Base-by-base conservation (phyloP, 1,140 invertebrate species). In the Rhysida immarginata region DNA sequence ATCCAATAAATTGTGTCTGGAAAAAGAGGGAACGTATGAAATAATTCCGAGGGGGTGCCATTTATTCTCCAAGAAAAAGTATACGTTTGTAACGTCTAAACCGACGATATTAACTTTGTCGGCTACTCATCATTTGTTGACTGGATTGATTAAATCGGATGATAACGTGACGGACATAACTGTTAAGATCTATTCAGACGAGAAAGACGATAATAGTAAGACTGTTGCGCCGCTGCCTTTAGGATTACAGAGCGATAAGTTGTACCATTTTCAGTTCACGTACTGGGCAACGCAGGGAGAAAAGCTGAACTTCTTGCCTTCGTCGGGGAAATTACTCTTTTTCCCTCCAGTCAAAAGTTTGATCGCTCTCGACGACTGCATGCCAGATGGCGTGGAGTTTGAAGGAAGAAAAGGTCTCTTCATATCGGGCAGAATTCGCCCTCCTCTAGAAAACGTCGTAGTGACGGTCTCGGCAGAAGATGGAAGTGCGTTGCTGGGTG, bases 1-100 rank as follows among this genome's bases (percentile, higher is more conserved):
- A 13, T 76, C 74, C 35, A 76, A 74, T 0, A 71, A 70, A 29
- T 73, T 81, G 61, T 91, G 88, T 65, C 70, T 91, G 0, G 73
- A 79, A 2, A 69, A 73, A 57, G 66, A 77, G 27, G 85, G 82
- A n/a, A 68, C 71, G 45, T 95, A 93, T 66, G 73, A 77, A 46
- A 81, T 95, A 29, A 75, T 76, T 41, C 80, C 89, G 11, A 78
- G 78, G 58, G 82, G 89, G 42, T 95, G 92, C 68, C 91, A 96
- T 68, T 72, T 77, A 57, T 93, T 90, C 69, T 71, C 74, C 11
- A 69, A 64, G 11, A 68, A 66, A 20, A 57, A 71, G 51, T 71
- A 75, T 53, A 64, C 64, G n/a, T 78, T 73, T 67, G 61, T 74
- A 69, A 64, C 74, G 46, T 26, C 65, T 3, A 59, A 65, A 41